Evolutionary conservation across 2,113 vertebrate species (phyloP).

Genomic region (Microcebus jonahi): DNA sequence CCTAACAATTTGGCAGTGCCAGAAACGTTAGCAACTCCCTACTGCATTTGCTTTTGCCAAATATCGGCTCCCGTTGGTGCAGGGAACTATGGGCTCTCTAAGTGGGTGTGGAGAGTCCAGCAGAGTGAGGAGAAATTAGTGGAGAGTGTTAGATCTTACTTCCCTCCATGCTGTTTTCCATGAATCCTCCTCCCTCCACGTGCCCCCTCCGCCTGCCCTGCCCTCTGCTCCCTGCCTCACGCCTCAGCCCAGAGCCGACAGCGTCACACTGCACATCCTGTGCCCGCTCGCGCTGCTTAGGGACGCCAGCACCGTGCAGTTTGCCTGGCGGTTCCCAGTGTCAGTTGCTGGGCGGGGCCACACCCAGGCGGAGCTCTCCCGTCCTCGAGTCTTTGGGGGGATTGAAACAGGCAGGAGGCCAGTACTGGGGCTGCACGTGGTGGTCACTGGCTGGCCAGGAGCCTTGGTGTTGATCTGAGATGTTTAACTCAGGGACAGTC

Average conservation of each 20-base stretch:
- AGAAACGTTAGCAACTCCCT: not conserved
- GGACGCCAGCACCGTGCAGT: not conserved
- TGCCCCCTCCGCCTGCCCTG: not conserved
- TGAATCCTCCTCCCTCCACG: not conserved
- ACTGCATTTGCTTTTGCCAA: not conserved
- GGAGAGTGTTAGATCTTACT: not conserved
- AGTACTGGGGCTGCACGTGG: not conserved
- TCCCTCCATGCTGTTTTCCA: not conserved
- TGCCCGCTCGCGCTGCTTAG: not conserved
- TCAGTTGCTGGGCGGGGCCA: not conserved
- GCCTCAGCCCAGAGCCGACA: not conserved
- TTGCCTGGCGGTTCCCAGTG: not conserved
- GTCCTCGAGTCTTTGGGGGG: not conserved
- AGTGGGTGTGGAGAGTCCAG: not conserved
- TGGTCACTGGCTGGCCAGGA: not conserved
- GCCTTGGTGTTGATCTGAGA: not conserved
- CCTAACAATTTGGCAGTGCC: not conserved
- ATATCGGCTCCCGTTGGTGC: not conserved
- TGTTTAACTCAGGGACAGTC: not conserved
- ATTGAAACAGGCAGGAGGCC: not conserved
- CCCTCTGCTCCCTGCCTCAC: not conserved
- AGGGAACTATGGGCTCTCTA: not conserved
- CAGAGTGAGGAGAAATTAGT: not conserved
- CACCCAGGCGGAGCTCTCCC: not conserved
- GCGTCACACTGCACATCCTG: too few species aligned